Evolutionary conservation across 2,113 vertebrate genomes (phyloP), one percentile per base, ranked within the genome.

Genomic region (Plestiodon gilberti): DNA sequence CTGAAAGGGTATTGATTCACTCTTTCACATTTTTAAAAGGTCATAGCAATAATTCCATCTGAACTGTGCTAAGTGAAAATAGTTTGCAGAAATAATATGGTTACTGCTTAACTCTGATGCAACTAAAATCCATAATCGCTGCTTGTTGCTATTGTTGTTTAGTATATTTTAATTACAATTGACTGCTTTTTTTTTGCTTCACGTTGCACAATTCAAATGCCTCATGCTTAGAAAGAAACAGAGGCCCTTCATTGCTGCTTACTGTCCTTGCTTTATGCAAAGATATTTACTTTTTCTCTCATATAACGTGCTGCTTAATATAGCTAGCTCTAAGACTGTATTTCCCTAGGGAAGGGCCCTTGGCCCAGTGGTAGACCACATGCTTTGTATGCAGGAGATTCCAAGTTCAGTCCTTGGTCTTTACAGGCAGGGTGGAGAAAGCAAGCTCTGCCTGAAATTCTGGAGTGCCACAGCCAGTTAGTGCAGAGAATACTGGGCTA

Each of bases 11-110:
- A 96, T 97, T 87, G 95, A 96, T 96, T 95, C 94, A 65, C 33
- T 86, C 95, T 94, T 94, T 89, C 87, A 92, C 93, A 55, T 95
- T 97, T 96, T 96, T 94, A 95, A 97, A 97, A 97, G 96, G 97
- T 97, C 96, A 95, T 0, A 93, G 95, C 95, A 95, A 95, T 97
- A 96, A 97, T 96, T 96, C 96, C 83, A 76, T 96, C 95, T 93
- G 94, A 93, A 94, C 93, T 92, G 95, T 95, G 94, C 95, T 96
- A 96, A 97, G 95, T 95, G 96, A 96, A 96, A 96, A 96, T 89
- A 96, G 94, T 97, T 97, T 95, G 93, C 88, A 85, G 93, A 96
- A 95, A 95, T 95, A 94, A 96, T 95, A 89, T 1, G 78, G 89
- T 92, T 93, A 90, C 91, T 90, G 82, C 91, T 95, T 80, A 23